Base-by-base conservation (phyloP, 1,140 invertebrate species). In the Tribolium castaneum region DNA sequence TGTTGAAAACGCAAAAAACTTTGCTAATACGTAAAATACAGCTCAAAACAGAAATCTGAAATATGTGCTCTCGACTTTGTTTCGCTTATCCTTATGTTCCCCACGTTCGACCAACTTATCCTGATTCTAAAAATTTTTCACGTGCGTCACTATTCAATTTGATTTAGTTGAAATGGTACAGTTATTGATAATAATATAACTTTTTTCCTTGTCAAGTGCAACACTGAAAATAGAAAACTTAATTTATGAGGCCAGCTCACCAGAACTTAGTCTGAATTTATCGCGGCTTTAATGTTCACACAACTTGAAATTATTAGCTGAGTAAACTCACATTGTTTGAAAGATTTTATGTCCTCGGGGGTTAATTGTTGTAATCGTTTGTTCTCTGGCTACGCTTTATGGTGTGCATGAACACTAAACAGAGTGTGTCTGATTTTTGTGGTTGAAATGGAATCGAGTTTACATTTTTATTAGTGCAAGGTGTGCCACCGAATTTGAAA, bases 381-480 rank as follows among this genome's bases (percentile, higher is more conserved):
- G 25, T 30, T 30, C 25, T 30, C 25, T 30, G 0, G 25, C 25
- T 30, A 30, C 25, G 6, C 6, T 30, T 30, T 30, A 30, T 30
- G 25, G 6, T 30, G 25, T 30, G 6, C 25, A 19, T 19, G 25
- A 30, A 30, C 25, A 30, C 25, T 30, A 30, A 30, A 30, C 25
- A 30, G 25, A 6, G 25, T 30, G 25, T 30, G 25, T 30, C 6
- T 30, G 10, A 52, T 19, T 52, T 52, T 52, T 52, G 1, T 9
- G 14, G 34, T 14, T 14, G 12, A 14, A 66, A 10, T 39, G 59
- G 59, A 66, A 34, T 34, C 14, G 59, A 66, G 59, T 66, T 66
- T 66, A 66, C 59, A 66, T 66, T 66, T 66, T 66, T 66, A 66
- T 66, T 66, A 5, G 59, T 30, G 3, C 59, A 66, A 66, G 59